Conservation (phyloP, 2,888 invertebrate genomes). For the Trypoxylon attenuatum region DNA sequence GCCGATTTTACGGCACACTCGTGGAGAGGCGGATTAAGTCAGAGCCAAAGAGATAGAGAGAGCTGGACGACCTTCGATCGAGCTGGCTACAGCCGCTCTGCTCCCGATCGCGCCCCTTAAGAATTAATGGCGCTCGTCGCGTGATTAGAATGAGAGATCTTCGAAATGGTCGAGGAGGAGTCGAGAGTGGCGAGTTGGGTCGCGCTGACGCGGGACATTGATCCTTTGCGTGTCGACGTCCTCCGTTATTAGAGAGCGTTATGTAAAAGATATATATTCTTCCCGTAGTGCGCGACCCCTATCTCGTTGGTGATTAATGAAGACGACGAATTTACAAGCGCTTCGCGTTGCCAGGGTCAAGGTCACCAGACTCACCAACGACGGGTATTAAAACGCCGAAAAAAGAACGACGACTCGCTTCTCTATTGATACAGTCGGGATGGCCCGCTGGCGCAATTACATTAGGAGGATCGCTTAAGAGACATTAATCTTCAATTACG, state of each 20-base stretch:
- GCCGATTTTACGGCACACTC: slow-evolving; percentile 68
- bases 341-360: slow-evolving; percentile 23
- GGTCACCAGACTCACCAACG: slow-evolving; percentile 26
- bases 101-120: slow-evolving; percentile 38
- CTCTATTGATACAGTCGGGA: neutral
- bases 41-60: no score
- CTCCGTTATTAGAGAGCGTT: slow-evolving; percentile 25
- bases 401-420: neutral
- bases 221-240: slow-evolving; percentile 41
- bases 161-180: slow-evolving; percentile 16
- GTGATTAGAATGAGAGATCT: slow-evolving; percentile 40
- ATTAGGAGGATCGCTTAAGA: neutral
- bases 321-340: slow-evolving; percentile 43
- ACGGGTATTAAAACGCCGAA: neutral
- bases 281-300: slow-evolving; percentile 32
- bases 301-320: slow-evolving; percentile 52
- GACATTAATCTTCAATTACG: neutral
- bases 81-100: slow-evolving; percentile 22
- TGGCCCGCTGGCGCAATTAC: neutral
- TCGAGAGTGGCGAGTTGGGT: no score
- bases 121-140: slow-evolving; percentile 35
- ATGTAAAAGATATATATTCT: slow-evolving; percentile 50
- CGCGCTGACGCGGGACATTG: slow-evolving; percentile 40
- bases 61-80: slow-evolving; percentile 39
- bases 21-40: slow-evolving; percentile 53